These are phyloP conservation scores for Puma concolor DNA, from an alignment of 2,113 vertebrate species.

Conservation along the genomic window DNA sequence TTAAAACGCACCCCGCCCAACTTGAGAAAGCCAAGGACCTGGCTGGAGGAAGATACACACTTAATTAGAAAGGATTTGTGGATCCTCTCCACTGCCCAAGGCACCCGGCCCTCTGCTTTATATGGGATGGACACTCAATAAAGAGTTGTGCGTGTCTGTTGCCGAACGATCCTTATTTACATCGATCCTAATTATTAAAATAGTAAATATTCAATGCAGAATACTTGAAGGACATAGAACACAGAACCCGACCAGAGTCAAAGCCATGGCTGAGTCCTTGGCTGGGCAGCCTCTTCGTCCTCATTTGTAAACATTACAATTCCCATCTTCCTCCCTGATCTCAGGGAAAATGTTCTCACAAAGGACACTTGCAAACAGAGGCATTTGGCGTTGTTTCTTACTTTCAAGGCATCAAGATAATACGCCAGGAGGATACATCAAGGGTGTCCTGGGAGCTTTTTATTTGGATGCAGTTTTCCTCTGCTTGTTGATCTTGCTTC, in stretches of 20 bases:
- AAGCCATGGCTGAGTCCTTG: not conserved
- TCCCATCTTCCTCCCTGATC: not conserved
- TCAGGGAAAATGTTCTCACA: not conserved
- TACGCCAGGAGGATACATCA: not conserved
- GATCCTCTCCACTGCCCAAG: rapidly evolving
- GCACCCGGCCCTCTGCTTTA: not conserved
- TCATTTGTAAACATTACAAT: not conserved
- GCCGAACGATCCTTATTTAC: not conserved
- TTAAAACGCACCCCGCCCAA: not conserved
- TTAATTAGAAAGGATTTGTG: not conserved
- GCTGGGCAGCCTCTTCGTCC: not conserved
- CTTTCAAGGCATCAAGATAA: not conserved
- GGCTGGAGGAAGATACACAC: not conserved
- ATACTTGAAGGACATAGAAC: not conserved
- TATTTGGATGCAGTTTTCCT: not conserved
- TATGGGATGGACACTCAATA: not conserved
- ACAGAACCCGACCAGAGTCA: not conserved
- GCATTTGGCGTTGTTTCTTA: not conserved
- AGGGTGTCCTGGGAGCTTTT: not conserved
- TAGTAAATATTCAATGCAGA: not conserved
- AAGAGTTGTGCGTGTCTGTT: not conserved
- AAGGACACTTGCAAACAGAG: not conserved
- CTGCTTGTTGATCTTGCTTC: not conserved
- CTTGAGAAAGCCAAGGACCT: not conserved
- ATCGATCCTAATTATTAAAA: not conserved